Evolutionary conservation across 2,797 vertebrate species (phyloP).

Genomic region (Ctenosaura bakeri): DNA sequence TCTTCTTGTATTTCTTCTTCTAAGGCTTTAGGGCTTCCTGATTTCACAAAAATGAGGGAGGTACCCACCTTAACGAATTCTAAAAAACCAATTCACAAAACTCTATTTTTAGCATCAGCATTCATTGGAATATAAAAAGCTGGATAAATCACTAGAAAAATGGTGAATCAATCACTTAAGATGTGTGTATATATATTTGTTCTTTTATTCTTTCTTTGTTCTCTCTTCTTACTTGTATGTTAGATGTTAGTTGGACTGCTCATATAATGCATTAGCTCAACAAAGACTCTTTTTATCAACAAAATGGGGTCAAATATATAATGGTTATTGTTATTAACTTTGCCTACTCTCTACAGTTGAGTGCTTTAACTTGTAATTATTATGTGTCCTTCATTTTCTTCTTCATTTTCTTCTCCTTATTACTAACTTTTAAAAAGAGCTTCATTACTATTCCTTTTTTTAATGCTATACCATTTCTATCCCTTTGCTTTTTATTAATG

Average conservation of each 20-base stretch:
- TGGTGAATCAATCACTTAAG: not conserved
- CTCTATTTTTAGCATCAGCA: too few relatives aligned
- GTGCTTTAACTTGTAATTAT: constrained; percentile 24
- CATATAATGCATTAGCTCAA: not conserved
- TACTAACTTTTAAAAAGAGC: constrained; percentile 52
- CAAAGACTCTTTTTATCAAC: constrained; percentile 15
- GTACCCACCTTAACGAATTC: too few relatives aligned
- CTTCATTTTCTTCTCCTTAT: constrained; percentile 54
- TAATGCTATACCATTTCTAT: constrained; percentile 55
- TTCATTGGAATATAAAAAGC: too few relatives aligned
- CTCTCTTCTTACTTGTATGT: not conserved
- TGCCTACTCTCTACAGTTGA: constrained; percentile 5
- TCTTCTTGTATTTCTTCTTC: too few relatives aligned
- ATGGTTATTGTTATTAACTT: constrained; percentile 33
- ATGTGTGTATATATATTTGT: not conserved
- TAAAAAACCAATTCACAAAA: too few relatives aligned
- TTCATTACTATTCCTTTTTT: constrained; percentile 48
- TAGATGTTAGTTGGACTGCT: constrained; percentile 16
- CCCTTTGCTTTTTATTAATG: constrained; percentile 56
- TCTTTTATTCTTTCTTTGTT: not conserved
- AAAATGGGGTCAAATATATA: not conserved
- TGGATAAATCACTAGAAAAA: too few relatives aligned
- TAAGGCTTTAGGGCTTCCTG: too few relatives aligned
- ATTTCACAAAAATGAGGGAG: too few relatives aligned
- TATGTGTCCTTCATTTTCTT: constrained; percentile 59